Evolutionary conservation across 2,797 vertebrate species (phyloP), one percentile per base, ranked within the genome.

Genomic region (Molossus molossus): DNA sequence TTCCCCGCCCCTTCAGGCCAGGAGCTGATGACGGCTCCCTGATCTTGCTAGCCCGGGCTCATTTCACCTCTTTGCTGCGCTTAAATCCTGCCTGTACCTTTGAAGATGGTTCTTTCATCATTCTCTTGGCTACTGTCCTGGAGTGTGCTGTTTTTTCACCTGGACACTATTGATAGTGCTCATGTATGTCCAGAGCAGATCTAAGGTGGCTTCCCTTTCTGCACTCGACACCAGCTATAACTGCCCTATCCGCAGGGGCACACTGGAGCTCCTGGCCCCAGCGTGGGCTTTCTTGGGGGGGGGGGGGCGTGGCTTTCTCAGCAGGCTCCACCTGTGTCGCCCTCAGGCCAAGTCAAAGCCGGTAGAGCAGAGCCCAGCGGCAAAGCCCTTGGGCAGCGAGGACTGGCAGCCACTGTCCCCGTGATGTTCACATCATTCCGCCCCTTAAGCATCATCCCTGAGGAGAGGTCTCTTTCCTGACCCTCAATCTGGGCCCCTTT

Each of bases 201-300:
- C 37, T 57, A 70, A 96, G 40, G 23, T 76, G 60, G 27, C 33
- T 89, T 92, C 17, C 4, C 23, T 93, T 85, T 85, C 62, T 89
- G 13, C 4, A 11, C 7, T 67, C n/a, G 65, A 37, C 11, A 62
- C 20, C n/a, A 67, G 0, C 57, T 87, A 69, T 11, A 86, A 53
- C 9, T 75, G 20, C 45, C 33, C 29, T 86, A 64, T n/a, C 70
- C 76, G 64, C 87, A 96, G 53, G 67, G 67, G 23, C 17, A 73
- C 21, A 55, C 11, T 64, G 64, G 57, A 64, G 29, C 57, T 9
- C 17, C 60, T 40, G 70, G 27, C 21, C 7, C 50, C 9, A 50
- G 1, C 21, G 7, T 60, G 89, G 37, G 58, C 80, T 70, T 73
- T 79, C 67, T 62, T 73, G 40, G 87, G 55, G 77, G 3, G 57